Percentiles rank a stretch among this genome's conserved stretches.
Conservation (phyloP, 2,797 vertebrate genomes). For the Rhinophrynus dorsalis region DNA sequence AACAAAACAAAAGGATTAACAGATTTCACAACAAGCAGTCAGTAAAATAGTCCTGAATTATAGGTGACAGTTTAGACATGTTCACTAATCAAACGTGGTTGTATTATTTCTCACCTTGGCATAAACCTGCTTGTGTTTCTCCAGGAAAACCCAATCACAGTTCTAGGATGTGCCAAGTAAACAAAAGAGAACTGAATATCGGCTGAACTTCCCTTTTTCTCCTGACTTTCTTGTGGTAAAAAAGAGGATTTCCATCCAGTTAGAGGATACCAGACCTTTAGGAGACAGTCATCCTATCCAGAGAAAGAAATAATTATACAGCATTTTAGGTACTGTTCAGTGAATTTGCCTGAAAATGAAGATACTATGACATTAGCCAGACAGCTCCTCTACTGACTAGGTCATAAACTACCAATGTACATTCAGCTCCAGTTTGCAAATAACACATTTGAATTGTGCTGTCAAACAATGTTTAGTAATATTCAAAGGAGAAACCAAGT, state of each 20-base stretch:
- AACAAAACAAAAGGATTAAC: too few species aligned
- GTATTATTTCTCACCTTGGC: slow-evolving; percentile 69
- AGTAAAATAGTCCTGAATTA: too few species aligned
- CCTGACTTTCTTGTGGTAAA: slow-evolving; percentile 81
- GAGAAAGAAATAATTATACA: slow-evolving; percentile 21
- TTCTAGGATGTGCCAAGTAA: slow-evolving; percentile 79
- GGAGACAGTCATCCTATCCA: slow-evolving; percentile 89
- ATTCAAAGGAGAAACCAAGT: too few species aligned
- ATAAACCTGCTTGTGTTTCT: slow-evolving; percentile 79
- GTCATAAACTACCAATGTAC: too few species aligned
- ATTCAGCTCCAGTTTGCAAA: too few species aligned
- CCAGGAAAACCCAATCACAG: slow-evolving; percentile 80
- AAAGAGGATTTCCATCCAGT: slow-evolving; percentile 93
- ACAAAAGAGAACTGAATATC: slow-evolving; percentile 75
- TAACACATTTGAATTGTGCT: too few species aligned
- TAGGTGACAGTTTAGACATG: too few species aligned
- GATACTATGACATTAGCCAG: too few species aligned
- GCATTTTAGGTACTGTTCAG: neutral
- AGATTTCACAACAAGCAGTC: too few species aligned
- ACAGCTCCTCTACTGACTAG: too few species aligned
- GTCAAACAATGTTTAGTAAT: too few species aligned
- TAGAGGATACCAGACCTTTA: slow-evolving; percentile 96
- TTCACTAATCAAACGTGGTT: neutral
- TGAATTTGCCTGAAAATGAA: too few species aligned
- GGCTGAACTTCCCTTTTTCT: slow-evolving; percentile 70